Percentiles rank a stretch among this genome's conserved stretches.
These are phyloP conservation scores for Acromyrmex charruanus DNA, from an alignment of 1,140 invertebrate species.

Conservation along the genomic window DNA sequence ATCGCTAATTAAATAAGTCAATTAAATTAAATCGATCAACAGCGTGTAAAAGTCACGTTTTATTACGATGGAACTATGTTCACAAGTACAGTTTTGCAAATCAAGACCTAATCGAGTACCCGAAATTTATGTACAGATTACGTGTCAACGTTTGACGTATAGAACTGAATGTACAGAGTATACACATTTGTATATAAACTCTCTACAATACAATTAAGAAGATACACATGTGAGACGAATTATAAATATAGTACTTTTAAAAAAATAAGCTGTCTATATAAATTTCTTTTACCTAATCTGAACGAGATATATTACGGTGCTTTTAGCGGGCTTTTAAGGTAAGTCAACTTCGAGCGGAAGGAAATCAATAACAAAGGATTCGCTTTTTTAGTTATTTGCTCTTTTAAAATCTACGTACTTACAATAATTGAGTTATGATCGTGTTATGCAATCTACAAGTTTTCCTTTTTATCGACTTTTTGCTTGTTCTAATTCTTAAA, in stretches of 20 bases:
- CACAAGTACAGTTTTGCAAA: background rate
- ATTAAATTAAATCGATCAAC: constrained; percentile 65
- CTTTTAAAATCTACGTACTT: background rate
- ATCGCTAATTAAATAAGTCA: constrained; percentile 75
- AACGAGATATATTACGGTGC: background rate
- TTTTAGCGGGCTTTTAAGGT: constrained; percentile 22
- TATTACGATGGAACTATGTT: constrained; percentile 30
- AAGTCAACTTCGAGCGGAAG: constrained; percentile 9
- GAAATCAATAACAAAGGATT: background rate
- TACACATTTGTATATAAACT: constrained; percentile 83
- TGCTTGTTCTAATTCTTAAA: background rate
- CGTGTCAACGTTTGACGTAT: constrained; percentile 70
- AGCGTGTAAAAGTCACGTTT: background rate
- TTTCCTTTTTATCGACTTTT: background rate
- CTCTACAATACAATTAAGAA: constrained; percentile 64
- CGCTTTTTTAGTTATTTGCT: background rate
- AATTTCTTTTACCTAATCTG: background rate
- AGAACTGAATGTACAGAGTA: constrained; percentile 78
- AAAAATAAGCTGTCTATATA: constrained; percentile 60
- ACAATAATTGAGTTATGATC: background rate
- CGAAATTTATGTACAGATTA: constrained; percentile 79
- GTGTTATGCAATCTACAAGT: background rate
- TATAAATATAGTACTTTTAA: constrained; percentile 80
- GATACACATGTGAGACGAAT: constrained; percentile 53
- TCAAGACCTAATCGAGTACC: constrained; percentile 60